A percentile compares a stretch with the other conserved stretches of the same genome.
Conservation (phyloP, 2,797 vertebrate genomes). For the Lerista edwardsae region DNA sequence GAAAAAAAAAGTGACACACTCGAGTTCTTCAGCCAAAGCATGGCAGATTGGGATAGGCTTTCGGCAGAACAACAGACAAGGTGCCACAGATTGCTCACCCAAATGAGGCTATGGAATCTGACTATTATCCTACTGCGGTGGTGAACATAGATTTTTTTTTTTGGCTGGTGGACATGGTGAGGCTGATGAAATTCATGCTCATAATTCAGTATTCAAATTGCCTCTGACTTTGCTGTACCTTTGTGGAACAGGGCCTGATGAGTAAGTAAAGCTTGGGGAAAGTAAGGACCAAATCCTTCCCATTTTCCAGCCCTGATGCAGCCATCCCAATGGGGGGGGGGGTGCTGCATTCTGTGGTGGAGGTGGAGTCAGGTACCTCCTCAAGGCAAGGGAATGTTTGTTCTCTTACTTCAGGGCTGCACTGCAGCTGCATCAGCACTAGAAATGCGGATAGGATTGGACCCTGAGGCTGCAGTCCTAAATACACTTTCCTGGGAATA, state of each 20-base stretch:
- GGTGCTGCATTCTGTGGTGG: no score
- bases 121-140: background rate
- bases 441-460: no score
- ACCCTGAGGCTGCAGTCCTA: no score
- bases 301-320: no score
- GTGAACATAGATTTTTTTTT: background rate
- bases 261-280: background rate
- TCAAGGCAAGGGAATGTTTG: no score
- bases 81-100: conserved; percentile 1
- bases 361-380: no score
- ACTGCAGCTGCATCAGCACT: no score
- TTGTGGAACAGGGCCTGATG: background rate
- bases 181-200: background rate
- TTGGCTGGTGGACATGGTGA: background rate
- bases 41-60: conserved; percentile 1
- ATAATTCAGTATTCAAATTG: background rate
- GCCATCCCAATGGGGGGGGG: no score
- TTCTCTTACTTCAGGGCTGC: no score
- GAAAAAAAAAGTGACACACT: background rate
- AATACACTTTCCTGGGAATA: no score
- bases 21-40: background rate
- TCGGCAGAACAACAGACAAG: background rate
- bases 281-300: no score
- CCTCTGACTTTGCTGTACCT: background rate
- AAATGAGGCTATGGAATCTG: conserved; percentile 3